Conservation (phyloP, 2,888 invertebrate genomes). For the Dasypolia templi region DNA sequence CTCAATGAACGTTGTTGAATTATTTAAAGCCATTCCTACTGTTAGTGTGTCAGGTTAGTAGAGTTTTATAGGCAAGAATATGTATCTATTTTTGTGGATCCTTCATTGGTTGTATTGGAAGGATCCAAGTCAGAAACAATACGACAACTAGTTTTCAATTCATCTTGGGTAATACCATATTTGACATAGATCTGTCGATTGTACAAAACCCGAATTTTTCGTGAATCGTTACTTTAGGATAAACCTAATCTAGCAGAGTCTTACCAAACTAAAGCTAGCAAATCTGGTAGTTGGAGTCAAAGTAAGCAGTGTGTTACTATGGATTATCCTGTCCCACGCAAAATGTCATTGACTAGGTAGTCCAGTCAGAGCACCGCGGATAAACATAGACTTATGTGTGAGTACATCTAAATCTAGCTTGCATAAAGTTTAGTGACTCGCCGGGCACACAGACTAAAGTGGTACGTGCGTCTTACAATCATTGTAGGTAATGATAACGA, state of each 20-base stretch:
- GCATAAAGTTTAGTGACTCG: slow-evolving; percentile 65
- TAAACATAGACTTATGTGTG: slow-evolving; percentile 59
- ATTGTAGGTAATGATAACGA: slow-evolving; percentile 60
- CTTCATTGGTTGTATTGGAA: background rate
- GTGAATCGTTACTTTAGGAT: background rate
- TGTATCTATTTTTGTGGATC: background rate
- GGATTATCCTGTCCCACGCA: slow-evolving; percentile 7
- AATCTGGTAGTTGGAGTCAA: slow-evolving; percentile 10
- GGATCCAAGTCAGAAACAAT: background rate
- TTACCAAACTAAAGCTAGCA: slow-evolving; percentile 8
- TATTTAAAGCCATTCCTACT: no score
- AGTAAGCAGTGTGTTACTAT: slow-evolving; percentile 4
- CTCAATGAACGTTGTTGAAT: no score
- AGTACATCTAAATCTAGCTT: slow-evolving; percentile 54
- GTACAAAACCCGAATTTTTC: background rate
- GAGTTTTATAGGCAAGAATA: background rate
- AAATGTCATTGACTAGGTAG: slow-evolving; percentile 50
- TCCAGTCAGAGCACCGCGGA: slow-evolving; percentile 31
- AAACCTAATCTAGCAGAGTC: background rate
- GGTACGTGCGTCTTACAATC: slow-evolving; percentile 56
- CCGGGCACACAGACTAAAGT: slow-evolving; percentile 42
- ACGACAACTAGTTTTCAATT: background rate
- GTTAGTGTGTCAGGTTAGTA: slow-evolving; percentile 25
- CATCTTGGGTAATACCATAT: background rate
- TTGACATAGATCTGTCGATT: background rate